Evolutionary conservation across 2,888 invertebrate species (phyloP), one percentile per base, ranked within the genome.

Genomic region (Drosophila emarginata): DNA sequence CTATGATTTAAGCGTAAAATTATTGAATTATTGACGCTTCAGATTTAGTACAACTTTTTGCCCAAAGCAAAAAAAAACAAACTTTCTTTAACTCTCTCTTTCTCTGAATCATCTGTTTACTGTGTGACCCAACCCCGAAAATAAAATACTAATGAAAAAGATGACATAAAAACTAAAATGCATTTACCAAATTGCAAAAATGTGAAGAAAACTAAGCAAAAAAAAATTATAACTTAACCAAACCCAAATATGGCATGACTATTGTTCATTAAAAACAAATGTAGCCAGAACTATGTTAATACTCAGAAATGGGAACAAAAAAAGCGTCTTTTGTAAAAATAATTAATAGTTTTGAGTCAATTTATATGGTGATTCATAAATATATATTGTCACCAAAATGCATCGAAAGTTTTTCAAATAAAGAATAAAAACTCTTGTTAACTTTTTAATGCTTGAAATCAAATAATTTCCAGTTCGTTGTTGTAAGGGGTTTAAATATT

Each of bases 1-100:
- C 85, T 81, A 87, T 89, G 87, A 87, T 84, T 87, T 87, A 89
- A 87, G 85, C 82, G 88, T 82, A 78, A 89, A 89, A 89, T 89
- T 88, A 87, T 89, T 88, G 88, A 82, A 87, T 89, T 87, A 88
- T 85, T 85, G 84, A 87, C 73, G 63, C 67, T 71, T 61, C 74
- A 68, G 86, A 85, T 72, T 77, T 77, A 77, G 61, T 79, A 74
- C 73, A 62, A 57, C 59, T 77, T 74, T 73, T 74, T 67, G 68
- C 69, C 69, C 76, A 28, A 51, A 56, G 60, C 63, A 72, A 88
- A 83, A 23, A 32, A 21, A 15, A 11, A 14, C 39, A 51, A 54
- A 50, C n/a, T 45, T 45, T 45, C 32, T 14, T 7, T 53, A 39
- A 53, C 14, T 26, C 26, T 51, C n/a, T 18, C 45, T 28, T 58